phyloP scores from a whole-genome alignment of 2,113 vertebrate species.

The Tor tambroides region DNA sequence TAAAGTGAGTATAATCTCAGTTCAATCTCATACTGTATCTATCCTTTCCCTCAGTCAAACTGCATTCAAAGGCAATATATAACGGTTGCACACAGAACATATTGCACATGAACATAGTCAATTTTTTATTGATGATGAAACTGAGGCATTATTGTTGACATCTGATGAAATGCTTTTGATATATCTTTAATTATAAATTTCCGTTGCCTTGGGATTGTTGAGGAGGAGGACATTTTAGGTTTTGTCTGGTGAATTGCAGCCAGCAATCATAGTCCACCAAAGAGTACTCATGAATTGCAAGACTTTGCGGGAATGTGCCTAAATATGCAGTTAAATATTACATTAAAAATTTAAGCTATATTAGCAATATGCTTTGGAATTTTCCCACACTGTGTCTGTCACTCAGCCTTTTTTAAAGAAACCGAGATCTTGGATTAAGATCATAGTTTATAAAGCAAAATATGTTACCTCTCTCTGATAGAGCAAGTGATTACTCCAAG shows the following conservation, averaged over 20 bases:
- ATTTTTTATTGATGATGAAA: background rate
- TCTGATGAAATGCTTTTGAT: background rate
- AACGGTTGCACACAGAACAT: background rate
- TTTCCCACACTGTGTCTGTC: background rate
- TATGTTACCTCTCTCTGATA: slow-evolving; percentile 70
- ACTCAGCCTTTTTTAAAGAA: slow-evolving; percentile 66
- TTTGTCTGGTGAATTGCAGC: background rate
- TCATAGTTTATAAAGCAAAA: slow-evolving; percentile 79
- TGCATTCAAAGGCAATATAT: background rate
- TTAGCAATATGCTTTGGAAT: background rate
- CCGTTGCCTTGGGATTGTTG: background rate
- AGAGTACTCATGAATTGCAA: background rate
- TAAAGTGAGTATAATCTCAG: background rate
- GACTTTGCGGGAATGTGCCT: background rate
- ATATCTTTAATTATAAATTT: background rate
- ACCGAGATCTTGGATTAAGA: slow-evolving; percentile 65
- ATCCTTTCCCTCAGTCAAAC: background rate
- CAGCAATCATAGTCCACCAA: background rate
- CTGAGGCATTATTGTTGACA: background rate
- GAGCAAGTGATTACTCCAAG: slow-evolving; percentile 80
- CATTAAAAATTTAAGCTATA: background rate
- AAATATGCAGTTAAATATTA: background rate
- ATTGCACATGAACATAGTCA: background rate
- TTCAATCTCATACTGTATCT: background rate
- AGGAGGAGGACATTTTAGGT: background rate